Evolutionary conservation across 2,797 vertebrate genomes (phyloP), one percentile per base, ranked within the genome.

Genomic region (Podargus strigoides): DNA sequence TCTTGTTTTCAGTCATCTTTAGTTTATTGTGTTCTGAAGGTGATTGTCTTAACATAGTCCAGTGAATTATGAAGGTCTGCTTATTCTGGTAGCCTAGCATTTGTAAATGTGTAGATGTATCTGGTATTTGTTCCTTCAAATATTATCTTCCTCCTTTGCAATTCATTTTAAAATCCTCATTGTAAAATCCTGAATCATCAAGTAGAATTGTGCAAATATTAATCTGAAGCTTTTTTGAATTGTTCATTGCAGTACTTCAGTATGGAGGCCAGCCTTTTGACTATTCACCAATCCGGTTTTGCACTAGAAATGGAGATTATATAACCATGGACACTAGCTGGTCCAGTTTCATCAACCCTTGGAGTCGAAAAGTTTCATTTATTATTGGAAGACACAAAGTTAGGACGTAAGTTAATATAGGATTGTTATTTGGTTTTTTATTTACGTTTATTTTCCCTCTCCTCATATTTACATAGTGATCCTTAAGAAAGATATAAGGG

Each of bases 301-400:
- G 99, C 27, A 97, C 98, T 28, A 98, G 98, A 47, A 99, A 99
- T 9, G 99, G 99, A 66, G 99, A 99, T 85, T 99, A 99, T 67
- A 94, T 99, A 96, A 99, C 98, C 8, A 97, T 99, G 44, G 99
- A 99, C 96, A 99, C 98, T 77, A 99, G 99, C 97, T 99, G 99
- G 99, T 99, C 99, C 94, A 99, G 99, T 97, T 99, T 99, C 62
- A 97, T 99, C 96, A 99, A 99, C 96, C 99, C 99, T 16, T 99
- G 99, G 99, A 99, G 99, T 97, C 98, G 98, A 66, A 99, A 99
- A 96, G 99, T 99, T 80, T 99, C 99, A 16, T 99, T 99, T 89
- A 98, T 99, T 95, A 99, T 99, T 24, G 99, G 99, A 88, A 98
- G 99, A 75, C 99, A 99, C 97, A 99, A 99, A 99, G 99, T 99